These are phyloP conservation scores for Hozukius guyotensis DNA, from an alignment of 2,797 vertebrate species.

Conservation along the genomic window DNA sequence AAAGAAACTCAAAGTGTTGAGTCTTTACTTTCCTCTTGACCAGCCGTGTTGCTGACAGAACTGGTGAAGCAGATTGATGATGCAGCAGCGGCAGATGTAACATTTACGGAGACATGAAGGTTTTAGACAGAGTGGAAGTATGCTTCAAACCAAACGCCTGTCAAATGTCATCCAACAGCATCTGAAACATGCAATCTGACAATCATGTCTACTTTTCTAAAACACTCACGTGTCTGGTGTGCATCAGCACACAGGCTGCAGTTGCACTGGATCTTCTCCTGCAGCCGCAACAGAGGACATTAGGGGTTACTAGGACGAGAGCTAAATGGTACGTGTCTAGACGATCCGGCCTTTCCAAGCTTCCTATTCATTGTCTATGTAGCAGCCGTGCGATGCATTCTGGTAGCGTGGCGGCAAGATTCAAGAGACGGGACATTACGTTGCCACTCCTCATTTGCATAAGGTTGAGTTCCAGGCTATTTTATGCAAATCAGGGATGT, in stretches of 20 bases:
- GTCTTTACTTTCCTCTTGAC: background rate
- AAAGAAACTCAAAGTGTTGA: background rate
- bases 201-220: background rate
- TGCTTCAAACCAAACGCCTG: background rate
- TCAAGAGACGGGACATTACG: too few relatives aligned
- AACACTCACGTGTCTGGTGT: background rate
- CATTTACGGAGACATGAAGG: background rate
- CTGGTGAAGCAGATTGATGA: background rate
- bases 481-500: too few relatives aligned
- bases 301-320: too few relatives aligned
- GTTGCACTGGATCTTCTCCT: background rate
- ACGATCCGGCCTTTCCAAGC: too few relatives aligned
- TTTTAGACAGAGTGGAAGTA: background rate
- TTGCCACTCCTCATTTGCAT: too few relatives aligned
- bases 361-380: too few relatives aligned
- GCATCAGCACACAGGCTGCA: background rate
- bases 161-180: conserved; percentile 12
- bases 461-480: too few relatives aligned
- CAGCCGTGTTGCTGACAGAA: conserved; percentile 8
- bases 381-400: too few relatives aligned
- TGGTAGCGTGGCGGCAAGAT: too few relatives aligned
- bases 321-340: too few relatives aligned
- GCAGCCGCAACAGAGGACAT: background rate
- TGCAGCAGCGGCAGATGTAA: conserved; percentile 1
- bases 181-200: background rate